Conservation (phyloP, 1,140 invertebrate species). For the Lepidurus arcticus region DNA sequence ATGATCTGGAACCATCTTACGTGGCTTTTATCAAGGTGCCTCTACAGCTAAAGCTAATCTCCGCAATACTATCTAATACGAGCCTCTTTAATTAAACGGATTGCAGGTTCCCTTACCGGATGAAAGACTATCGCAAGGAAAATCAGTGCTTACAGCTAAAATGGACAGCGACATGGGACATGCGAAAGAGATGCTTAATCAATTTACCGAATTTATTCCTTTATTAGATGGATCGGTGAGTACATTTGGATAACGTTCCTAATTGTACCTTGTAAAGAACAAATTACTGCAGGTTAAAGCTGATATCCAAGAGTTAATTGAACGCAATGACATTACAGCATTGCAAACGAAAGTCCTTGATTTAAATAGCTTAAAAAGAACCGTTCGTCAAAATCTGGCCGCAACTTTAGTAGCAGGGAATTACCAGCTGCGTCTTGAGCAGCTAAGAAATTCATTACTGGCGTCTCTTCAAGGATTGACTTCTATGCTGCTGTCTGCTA, state of each 20-base stretch:
- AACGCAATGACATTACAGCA: background rate
- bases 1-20: background rate
- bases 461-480: background rate
- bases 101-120: background rate
- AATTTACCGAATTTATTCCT: background rate
- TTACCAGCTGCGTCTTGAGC: background rate
- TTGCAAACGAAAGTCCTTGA: background rate
- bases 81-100: no score
- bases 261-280: no score
- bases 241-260: no score
- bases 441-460: background rate
- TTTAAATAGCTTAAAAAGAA: background rate
- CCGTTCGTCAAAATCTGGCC: background rate
- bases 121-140: background rate
- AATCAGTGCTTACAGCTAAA: background rate
- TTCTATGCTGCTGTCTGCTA: background rate
- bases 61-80: no score
- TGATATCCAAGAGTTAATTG: background rate
- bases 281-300: background rate
- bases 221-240: background rate
- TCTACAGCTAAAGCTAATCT: no score
- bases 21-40: no score
- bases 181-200: background rate
- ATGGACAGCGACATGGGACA: background rate
- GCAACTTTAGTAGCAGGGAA: background rate